Conservation (phyloP, 2,113 vertebrate species). For the Phyllostomus discolor region DNA sequence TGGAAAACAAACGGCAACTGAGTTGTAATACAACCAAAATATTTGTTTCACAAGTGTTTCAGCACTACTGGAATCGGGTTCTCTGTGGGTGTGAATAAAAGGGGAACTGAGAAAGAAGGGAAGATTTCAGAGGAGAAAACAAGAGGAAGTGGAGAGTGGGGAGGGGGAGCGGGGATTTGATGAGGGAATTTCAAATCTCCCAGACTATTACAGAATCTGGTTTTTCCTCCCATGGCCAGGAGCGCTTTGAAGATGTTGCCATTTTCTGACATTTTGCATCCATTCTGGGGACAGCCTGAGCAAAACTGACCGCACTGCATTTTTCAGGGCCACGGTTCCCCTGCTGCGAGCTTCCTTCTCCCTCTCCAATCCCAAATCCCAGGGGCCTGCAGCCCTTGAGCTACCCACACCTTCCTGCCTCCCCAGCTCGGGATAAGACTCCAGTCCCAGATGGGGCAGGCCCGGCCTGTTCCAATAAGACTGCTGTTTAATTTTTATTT, state of each 20-base stretch:
- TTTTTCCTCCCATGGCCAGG: not conserved
- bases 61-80: slow-evolving; percentile 28
- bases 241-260: not conserved
- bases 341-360: not conserved
- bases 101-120: slow-evolving; percentile 19
- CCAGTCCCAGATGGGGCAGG: not conserved
- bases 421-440: not conserved
- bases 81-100: slow-evolving; percentile 43
- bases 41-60: slow-evolving; percentile 58
- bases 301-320: not conserved
- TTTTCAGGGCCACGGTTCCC: not conserved
- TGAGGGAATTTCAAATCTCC: not conserved
- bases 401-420: not conserved
- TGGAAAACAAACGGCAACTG: slow-evolving; percentile 51
- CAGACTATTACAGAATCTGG: too few species aligned
- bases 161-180: not conserved
- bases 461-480: not conserved
- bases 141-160: not conserved
- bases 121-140: not conserved
- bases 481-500: not conserved
- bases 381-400: too few species aligned
- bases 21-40: slow-evolving; percentile 53
- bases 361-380: not conserved
- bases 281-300: not conserved
- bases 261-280: not conserved